Base-by-base conservation (phyloP, 2,797 vertebrate species). In the Cynodonichthys magdalenae region DNA sequence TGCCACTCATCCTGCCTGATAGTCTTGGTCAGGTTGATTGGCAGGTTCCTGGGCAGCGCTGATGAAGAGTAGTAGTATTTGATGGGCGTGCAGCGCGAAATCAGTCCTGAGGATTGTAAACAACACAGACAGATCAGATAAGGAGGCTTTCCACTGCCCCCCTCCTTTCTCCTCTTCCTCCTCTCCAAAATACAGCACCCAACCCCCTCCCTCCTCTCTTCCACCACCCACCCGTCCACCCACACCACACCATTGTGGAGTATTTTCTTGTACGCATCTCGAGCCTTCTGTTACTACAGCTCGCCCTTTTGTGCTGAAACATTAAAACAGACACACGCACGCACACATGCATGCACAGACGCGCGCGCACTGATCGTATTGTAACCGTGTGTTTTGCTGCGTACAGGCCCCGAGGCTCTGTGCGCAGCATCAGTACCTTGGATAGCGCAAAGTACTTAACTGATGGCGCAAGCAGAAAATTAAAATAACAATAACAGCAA, bases 1-100 rank as follows among this genome's bases (percentile, higher is more conserved):
- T 97, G 95, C 96, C 96, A 96, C 83, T 96, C 95, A 18, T 97
- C 96, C 87, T 97, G 96, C 58, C 95, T 90, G 85, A 97, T 96
- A 36, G 95, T 96, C 89, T 95, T 96, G 15, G 95, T 97, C 79
- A 96, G 92, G 71, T 96, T 96, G 85, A 94, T 82, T 18, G 95
- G 95, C 58, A 97, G 90, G 74, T 96, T 96, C 66, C 92, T 92
- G 75, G 96, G 96, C 82, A 97, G 89, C 42, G 88, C 93, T 54
- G 92, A 94, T 18, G 96, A 96, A 63, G 96, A 95, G 93, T 97
- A 97, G 90, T 97, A 96, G 90, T 97, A 97, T 88, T 96, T 96
- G 77, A 96, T 94, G 74, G 93, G 90, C 3, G 90, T 94, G 86
- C 96, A 97, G 65, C 96, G 95, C 79, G 91, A 92, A 82, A 97